Evolutionary conservation across 2,797 vertebrate genomes (phyloP).

Genomic region (Eptatretus atami): DNA sequence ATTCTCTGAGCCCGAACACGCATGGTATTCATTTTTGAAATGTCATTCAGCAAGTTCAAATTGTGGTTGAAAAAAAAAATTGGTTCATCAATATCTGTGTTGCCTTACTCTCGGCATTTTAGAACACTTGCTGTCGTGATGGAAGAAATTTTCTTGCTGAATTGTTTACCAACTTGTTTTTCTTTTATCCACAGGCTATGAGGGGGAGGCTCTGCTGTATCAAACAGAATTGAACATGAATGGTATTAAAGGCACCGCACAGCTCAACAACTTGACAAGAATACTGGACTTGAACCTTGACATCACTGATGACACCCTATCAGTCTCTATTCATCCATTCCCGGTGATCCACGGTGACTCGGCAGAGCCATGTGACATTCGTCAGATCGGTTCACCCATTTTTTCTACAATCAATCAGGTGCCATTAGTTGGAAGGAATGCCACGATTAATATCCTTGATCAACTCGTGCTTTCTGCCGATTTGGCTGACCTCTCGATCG

Average conservation of each 20-base stretch:
- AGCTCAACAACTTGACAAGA: conserved; percentile 14
- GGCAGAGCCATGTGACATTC: conserved; percentile 17
- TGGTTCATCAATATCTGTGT: too few species aligned
- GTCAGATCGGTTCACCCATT: conserved; percentile 15
- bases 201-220: conserved; percentile 1
- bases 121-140: too few species aligned
- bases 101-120: too few species aligned
- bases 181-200: too few species aligned
- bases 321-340: conserved; percentile 20
- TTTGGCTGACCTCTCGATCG: conserved; percentile 21
- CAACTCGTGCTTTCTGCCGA: conserved; percentile 12
- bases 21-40: too few species aligned
- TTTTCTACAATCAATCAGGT: conserved; percentile 12
- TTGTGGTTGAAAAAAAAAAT: too few species aligned
- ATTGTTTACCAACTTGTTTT: too few species aligned
- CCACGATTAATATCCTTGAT: conserved; percentile 10
- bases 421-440: neutral
- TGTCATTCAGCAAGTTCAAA: too few species aligned
- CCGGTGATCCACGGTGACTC: conserved; percentile 25
- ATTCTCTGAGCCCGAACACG: too few species aligned
- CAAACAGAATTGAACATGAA: conserved; percentile 22
- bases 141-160: too few species aligned
- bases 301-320: conserved; percentile 13
- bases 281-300: conserved; percentile 14
- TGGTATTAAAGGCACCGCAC: conserved; percentile 19